Evolutionary conservation across 2,888 invertebrate species (phyloP).

Genomic region (Chromoteleia sp.): DNA sequence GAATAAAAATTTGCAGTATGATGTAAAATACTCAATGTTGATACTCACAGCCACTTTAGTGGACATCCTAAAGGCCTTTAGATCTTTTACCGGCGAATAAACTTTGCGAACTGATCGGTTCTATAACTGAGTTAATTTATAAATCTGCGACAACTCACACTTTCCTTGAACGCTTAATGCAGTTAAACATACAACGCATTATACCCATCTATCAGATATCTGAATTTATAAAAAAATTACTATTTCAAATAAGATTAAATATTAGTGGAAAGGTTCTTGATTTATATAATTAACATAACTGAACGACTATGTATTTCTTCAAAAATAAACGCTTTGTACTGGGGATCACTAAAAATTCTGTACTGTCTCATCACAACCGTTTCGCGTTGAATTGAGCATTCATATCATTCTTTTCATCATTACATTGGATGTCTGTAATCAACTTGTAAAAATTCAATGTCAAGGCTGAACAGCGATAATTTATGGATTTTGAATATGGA

Average conservation of each 20-base stretch:
- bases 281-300: background rate
- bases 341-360: background rate
- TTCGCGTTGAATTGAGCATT: slow-evolving; percentile 22
- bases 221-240: slow-evolving; percentile 36
- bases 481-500: background rate
- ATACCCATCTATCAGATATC: background rate
- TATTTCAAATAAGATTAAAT: background rate
- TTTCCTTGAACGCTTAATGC: slow-evolving; percentile 69
- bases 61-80: slow-evolving; percentile 22
- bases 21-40: background rate
- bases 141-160: slow-evolving; percentile 79
- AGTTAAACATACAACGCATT: slow-evolving; percentile 13
- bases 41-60: slow-evolving; percentile 49
- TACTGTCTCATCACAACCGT: too few relatives aligned
- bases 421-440: background rate
- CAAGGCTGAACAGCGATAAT: slow-evolving; percentile 24
- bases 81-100: slow-evolving; percentile 69
- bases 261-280: background rate
- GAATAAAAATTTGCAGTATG: background rate
- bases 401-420: slow-evolving; percentile 27
- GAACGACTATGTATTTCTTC: background rate
- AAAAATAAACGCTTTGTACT: slow-evolving; percentile 17
- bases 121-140: slow-evolving; percentile 78
- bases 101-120: slow-evolving; percentile 75
- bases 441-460: slow-evolving; percentile 39